These are phyloP conservation scores for Poecilia wingei DNA, from an alignment of 2,797 vertebrate genomes.

Conservation along the genomic window DNA sequence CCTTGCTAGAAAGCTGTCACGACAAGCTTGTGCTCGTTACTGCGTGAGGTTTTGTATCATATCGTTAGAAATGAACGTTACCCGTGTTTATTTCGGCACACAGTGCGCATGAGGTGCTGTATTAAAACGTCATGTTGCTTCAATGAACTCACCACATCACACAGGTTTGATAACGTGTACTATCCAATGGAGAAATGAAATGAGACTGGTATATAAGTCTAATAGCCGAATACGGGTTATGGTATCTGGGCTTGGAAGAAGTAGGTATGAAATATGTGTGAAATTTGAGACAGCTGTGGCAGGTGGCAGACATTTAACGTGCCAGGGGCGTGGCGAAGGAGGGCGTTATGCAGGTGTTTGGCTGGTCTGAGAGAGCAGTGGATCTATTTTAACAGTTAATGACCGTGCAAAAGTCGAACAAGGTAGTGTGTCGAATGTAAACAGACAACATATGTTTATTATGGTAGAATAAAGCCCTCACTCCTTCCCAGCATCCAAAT, in stretches of 20 bases:
- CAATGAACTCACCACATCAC: neutral
- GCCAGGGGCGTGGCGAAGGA: slow-evolving; percentile 62
- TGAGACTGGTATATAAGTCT: slow-evolving; percentile 4
- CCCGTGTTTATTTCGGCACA: neutral
- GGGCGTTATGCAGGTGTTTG: slow-evolving; percentile 55
- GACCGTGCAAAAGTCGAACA: neutral
- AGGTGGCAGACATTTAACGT: slow-evolving; percentile 53
- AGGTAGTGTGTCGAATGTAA: neutral
- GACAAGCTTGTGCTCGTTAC: slow-evolving; percentile 28
- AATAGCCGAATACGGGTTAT: neutral
- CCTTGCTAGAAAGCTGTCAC: slow-evolving; percentile 59
- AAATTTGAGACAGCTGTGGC: slow-evolving; percentile 38
- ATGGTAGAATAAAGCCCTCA: neutral
- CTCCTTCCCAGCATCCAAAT: neutral
- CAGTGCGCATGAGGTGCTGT: neutral
- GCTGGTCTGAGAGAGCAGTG: slow-evolving; percentile 1
- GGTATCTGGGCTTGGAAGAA: neutral
- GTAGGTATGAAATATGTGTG: neutral
- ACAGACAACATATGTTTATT: neutral
- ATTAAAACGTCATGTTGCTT: neutral
- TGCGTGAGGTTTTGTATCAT: neutral
- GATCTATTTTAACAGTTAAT: neutral
- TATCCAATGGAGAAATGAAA: neutral
- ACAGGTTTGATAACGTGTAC: slow-evolving; percentile 11
- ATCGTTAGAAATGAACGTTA: neutral